A percentile compares a stretch with the other conserved stretches of the same genome.
Conservation (phyloP, 2,113 vertebrate genomes). For the Psammodynastes pulverulentus region DNA sequence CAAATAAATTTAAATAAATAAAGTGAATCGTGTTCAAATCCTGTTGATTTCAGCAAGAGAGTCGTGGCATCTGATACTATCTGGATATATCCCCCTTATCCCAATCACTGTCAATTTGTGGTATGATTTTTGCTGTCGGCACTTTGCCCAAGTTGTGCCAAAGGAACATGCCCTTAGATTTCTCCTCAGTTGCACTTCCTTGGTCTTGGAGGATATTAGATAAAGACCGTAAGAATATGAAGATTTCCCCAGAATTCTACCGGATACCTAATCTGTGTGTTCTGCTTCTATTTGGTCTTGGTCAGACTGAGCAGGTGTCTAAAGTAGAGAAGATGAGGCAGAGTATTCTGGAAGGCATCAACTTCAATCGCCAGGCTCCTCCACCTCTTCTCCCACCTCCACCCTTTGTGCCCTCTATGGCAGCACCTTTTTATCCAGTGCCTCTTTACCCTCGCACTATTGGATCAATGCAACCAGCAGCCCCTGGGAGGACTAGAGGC, state of each 20-base stretch:
- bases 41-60: not conserved
- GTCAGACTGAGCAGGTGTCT: constrained; percentile 74
- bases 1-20: not conserved
- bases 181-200: not conserved
- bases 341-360: constrained; percentile 88
- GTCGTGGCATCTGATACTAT: not conserved
- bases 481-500: constrained; percentile 78
- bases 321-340: constrained; percentile 92
- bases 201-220: not conserved
- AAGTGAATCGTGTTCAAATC: not conserved
- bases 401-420: constrained; percentile 80
- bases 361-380: constrained; percentile 79
- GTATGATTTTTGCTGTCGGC: not conserved
- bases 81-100: not conserved
- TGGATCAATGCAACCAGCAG: constrained; percentile 76
- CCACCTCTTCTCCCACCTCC: constrained; percentile 83
- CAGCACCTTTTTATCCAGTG: constrained; percentile 83
- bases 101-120: not conserved
- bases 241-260: not conserved
- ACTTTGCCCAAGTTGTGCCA: not conserved
- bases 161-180: not conserved
- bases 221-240: not conserved
- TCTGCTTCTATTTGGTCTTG: not conserved
- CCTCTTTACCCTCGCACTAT: constrained; percentile 79
- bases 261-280: not conserved